Evolutionary conservation across 2,888 invertebrate species (phyloP), one percentile per base, ranked within the genome.

Genomic region (Gymnocheta viridis): DNA sequence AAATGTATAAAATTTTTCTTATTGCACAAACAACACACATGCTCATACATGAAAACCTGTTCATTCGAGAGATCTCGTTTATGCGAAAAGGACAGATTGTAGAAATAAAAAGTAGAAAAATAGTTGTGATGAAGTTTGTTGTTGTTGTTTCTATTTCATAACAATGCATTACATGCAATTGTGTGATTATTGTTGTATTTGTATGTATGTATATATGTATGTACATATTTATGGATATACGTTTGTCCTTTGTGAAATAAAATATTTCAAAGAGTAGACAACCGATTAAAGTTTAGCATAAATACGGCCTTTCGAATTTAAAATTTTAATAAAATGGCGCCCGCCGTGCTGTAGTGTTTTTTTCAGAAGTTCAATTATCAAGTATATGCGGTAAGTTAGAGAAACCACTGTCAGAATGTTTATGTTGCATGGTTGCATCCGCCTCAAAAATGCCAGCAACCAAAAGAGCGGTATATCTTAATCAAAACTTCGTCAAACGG

Each of bases 141-240:
- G 69, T 67, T 80, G 69, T 56, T 79, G 58, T 17, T 79, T 38
- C 35, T 35, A 7, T 29, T 14, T 49, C 56, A 54, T 64, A 32
- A 56, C 62, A 82, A 78, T 81, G 85, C 78, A 81, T 76, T 82
- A 66, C 72, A 81, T 81, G 81, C 82, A 82, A 73, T 81, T 81
- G 62, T 62, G 24, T 51, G 67, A 60, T 58, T 54, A 35, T 56
- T 56, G 12, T 35, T 72, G 32, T 72, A 49, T 0, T 32, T 69
- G 29, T 29, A 5, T 17, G 41, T 4, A 10, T 24, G 10, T 32
- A 1, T 49, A 35, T 49, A 17, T 54, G n/a, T n/a, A n/a, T n/a
- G n/a, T n/a, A n/a, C n/a, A n/a, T n/a, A n/a, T n/a, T n/a, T n/a
- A n/a, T n/a, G n/a, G n/a, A n/a, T n/a, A n/a, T n/a, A n/a, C n/a